Evolutionary conservation across 2,113 vertebrate genomes (phyloP), one percentile per base, ranked within the genome.

Genomic region (pig (Sus scrofa)): DNA sequence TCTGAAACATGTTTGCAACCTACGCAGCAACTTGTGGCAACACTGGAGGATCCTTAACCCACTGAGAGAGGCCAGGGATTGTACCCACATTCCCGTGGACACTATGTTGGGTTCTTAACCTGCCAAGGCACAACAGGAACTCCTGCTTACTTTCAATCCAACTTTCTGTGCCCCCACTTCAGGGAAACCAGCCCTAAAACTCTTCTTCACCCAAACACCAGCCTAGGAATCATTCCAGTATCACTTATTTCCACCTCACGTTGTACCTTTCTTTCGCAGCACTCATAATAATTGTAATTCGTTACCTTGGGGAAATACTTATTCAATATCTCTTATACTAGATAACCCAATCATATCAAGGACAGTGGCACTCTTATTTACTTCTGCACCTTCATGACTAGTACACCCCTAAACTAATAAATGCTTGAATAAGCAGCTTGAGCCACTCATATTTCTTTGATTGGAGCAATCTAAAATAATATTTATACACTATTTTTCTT

Each of bases 401-500:
- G 65, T 60, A 93, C 77, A 62, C 39, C 44, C 20, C 79, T 86
- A 30, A 56, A 54, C 73, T 60, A 32, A 85, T 56, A 78, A 92
- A 77, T 71, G 30, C 56, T 91, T 81, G 78, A 86, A 58, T 65
- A 89, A 94, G 84, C 18, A 88, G 26, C 52, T 20, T 60, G 68
- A 84, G 70, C 67, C 60, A 30, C 62, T 90, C 85, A 7, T 75
- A 52, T 84, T 71, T 62, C 62, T 89, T 96, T 90, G 88, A 78
- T 83, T 89, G 67, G 39, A 89, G 26, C 52, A 79, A 22, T 65
- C 67, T 94, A 50, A 81, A 94, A 85, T 39, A 56, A 27, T 37
- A 14, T 95, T 93, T 83, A 70, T 12, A 89, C 18, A 63, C 54
- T 71, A 30, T 75, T 96, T 96, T 68, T 91, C 70, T 92, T 81